A percentile compares a stretch with the other conserved stretches of the same genome.
Conservation (phyloP, 2,113 vertebrate genomes). For the Glaucidium brasilianum region DNA sequence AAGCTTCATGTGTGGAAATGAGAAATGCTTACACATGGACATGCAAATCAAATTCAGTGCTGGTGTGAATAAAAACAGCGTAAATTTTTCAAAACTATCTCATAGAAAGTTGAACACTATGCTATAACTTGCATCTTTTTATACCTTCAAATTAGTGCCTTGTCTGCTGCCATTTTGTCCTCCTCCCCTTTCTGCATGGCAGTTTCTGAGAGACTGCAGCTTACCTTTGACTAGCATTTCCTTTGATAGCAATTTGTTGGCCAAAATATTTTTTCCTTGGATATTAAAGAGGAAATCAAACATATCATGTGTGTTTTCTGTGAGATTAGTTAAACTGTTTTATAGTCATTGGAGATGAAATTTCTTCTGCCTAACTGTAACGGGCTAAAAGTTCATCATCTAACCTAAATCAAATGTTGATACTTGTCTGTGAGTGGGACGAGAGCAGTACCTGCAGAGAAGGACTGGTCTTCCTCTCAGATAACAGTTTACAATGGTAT, state of each 20-base stretch:
- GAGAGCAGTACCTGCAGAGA: background rate
- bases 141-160: background rate
- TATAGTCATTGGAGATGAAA: background rate
- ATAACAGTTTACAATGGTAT: background rate
- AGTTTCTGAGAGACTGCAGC: background rate
- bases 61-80: background rate
- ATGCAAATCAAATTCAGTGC: background rate
- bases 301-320: background rate
- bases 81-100: background rate
- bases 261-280: background rate
- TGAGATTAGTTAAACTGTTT: background rate
- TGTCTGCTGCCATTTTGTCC: background rate
- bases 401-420: background rate
- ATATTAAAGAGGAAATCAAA: background rate
- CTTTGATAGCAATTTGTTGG: background rate
- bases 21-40: background rate
- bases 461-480: background rate
- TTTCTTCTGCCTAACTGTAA: background rate
- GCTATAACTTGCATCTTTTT: background rate
- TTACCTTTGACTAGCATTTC: background rate
- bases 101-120: background rate
- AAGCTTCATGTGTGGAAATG: background rate
- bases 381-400: background rate
- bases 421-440: background rate
- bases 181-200: background rate